Evolutionary conservation across 1,140 invertebrate genomes (phyloP), one percentile per base, ranked within the genome.

Genomic region (Adelges cooleyi): DNA sequence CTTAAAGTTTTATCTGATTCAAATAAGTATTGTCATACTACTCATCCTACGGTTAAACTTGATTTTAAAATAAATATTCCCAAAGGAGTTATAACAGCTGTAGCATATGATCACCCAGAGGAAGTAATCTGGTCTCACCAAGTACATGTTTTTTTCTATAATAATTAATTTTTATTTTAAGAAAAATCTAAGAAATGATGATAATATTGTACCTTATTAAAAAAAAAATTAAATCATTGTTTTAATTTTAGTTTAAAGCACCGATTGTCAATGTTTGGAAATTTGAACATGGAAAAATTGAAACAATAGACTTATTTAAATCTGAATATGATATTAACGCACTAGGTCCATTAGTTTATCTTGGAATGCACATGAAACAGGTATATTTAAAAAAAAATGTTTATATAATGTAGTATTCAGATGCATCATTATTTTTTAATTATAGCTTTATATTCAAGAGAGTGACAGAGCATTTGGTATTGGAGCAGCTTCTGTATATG

Each of bases 221-320:
- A 6, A 33, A 6, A 33, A 11, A 33, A 33, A 33, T 40, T 65
- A 68, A 50, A 50, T 36, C 9, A 59, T 59, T 6, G 67, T 29
- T 66, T 33, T 33, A 53, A 69, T 74, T 78, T 33, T 72, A 90
- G 84, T 86, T 94, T 71, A 78, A 85, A 66, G 82, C 85, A 48
- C 91, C 92, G 1, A 86, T 96, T 68, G 88, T 90, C 0, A 83
- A 84, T 71, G 84, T 88, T 54, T 95, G 91, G 91, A 77, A 82
- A 29, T 78, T 89, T 50, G 78, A 82, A 69, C 74, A 77, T 15
- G 81, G 81, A 6, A 72, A 80, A 44, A 70, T 95, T 18, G 76
- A 84, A 67, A 72, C 78, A 67, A 76, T 96, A 29, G 86, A 93
- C 78, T 77, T 95, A 49, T 90, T 92, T 70, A 79, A 80, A 66